phyloP scores from a whole-genome alignment of 2,797 vertebrate species.

The Girardinus metallicus region DNA sequence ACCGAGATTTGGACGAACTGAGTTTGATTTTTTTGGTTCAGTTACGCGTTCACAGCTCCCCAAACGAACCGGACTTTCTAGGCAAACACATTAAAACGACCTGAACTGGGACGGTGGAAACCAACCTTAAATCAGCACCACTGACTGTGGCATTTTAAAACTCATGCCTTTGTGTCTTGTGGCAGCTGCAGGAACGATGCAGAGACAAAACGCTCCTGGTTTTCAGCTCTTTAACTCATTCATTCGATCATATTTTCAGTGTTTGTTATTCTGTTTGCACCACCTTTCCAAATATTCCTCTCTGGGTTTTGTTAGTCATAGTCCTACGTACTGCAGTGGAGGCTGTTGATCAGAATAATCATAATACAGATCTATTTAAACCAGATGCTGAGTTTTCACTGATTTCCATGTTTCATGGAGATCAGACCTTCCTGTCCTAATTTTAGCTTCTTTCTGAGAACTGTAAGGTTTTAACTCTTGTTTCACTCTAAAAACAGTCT shows the following conservation, averaged over 20 bases:
- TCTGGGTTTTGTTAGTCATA: neutral
- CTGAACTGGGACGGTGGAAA: no score
- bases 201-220: neutral
- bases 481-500: no score
- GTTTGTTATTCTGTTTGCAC: conserved; percentile 35
- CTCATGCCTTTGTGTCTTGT: no score
- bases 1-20: no score
- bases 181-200: no score
- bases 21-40: no score
- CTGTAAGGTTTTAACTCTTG: no score
- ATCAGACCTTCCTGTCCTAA: neutral
- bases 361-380: neutral
- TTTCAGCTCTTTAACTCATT: conserved; percentile 36
- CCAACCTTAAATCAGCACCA: no score
- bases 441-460: neutral
- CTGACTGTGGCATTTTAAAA: no score
- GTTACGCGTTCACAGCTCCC: no score
- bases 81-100: no score
- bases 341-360: neutral
- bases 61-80: no score
- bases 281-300: conserved; percentile 17
- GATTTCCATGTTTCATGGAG: neutral
- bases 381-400: neutral
- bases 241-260: neutral
- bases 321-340: neutral